These are phyloP conservation scores for Perccottus glenii DNA, from an alignment of 2,113 vertebrate species.

Conservation along the genomic window DNA sequence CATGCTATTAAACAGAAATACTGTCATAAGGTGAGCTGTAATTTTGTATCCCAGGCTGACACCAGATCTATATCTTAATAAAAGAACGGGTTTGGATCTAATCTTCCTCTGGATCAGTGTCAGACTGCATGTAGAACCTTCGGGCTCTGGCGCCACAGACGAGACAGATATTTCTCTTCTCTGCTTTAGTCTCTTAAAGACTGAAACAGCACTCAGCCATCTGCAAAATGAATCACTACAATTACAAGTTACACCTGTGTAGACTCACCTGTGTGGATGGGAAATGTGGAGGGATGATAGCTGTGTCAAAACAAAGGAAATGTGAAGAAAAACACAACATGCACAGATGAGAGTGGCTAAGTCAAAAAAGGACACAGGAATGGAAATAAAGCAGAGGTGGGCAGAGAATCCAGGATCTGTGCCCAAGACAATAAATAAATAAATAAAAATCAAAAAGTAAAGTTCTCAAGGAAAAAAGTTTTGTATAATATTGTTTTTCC, in stretches of 20 bases:
- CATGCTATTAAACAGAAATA: slow-evolving; percentile 48
- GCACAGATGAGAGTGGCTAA: slow-evolving; percentile 39
- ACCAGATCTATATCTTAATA: slow-evolving; percentile 46
- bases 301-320: slow-evolving; percentile 31
- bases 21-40: slow-evolving; percentile 43
- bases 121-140: slow-evolving; percentile 37
- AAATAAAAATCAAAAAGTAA: too few relatives aligned
- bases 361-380: slow-evolving; percentile 34
- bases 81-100: slow-evolving; percentile 43
- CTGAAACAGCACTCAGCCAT: slow-evolving; percentile 33
- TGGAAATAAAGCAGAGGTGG: slow-evolving; percentile 10
- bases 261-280: slow-evolving; percentile 20
- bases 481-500: too few relatives aligned
- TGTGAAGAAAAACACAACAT: slow-evolving; percentile 34
- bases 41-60: slow-evolving; percentile 43
- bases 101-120: slow-evolving; percentile 65
- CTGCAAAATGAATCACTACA: slow-evolving; percentile 51
- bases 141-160: slow-evolving; percentile 61
- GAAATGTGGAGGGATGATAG: slow-evolving; percentile 28
- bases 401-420: not conserved
- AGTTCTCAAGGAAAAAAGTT: too few relatives aligned
- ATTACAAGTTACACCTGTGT: slow-evolving; percentile 34
- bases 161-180: slow-evolving; percentile 16
- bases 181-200: slow-evolving; percentile 6
- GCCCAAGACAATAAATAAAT: too few relatives aligned